These are phyloP conservation scores for Mercenaria mercenaria DNA, from an alignment of 1,140 invertebrate genomes.

Conservation along the genomic window DNA sequence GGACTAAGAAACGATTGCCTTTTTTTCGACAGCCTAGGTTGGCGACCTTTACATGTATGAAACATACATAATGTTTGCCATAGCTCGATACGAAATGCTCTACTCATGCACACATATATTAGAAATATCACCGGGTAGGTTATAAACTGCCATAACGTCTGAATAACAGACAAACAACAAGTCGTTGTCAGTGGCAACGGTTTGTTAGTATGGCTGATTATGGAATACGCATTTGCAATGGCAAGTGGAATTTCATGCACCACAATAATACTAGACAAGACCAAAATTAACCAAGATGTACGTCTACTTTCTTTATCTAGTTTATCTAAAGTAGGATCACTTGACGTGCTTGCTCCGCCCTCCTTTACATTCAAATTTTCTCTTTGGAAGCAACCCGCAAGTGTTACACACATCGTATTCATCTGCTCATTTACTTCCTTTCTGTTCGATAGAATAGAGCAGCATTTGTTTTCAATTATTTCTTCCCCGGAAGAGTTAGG, in stretches of 20 bases:
- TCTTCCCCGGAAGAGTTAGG: neutral
- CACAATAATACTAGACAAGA: neutral
- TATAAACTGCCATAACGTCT: conserved; percentile 12
- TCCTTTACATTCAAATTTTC: neutral
- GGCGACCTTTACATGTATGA: neutral
- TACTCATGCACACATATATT: conserved; percentile 39
- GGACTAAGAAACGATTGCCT: conserved; percentile 21
- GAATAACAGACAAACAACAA: conserved; percentile 8
- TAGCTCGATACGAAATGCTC: conserved; percentile 14
- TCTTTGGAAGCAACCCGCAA: neutral
- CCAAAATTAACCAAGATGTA: conserved; percentile 39
- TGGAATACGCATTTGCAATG: neutral
- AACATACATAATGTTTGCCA: neutral
- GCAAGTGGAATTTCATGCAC: conserved; percentile 26
- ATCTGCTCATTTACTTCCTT: neutral
- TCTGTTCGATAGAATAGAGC: neutral
- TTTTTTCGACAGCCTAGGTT: neutral
- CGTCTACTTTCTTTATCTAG: conserved; percentile 29
- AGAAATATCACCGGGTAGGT: conserved; percentile 46
- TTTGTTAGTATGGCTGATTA: neutral
- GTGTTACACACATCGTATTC: no score
- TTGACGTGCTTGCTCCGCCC: neutral
- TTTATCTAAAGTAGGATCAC: conserved; percentile 16
- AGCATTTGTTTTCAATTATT: neutral
- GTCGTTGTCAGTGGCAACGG: neutral